Evolutionary conservation across 2,888 invertebrate genomes (phyloP), one percentile per base, ranked within the genome.

Genomic region (Pediacus dermestoides): DNA sequence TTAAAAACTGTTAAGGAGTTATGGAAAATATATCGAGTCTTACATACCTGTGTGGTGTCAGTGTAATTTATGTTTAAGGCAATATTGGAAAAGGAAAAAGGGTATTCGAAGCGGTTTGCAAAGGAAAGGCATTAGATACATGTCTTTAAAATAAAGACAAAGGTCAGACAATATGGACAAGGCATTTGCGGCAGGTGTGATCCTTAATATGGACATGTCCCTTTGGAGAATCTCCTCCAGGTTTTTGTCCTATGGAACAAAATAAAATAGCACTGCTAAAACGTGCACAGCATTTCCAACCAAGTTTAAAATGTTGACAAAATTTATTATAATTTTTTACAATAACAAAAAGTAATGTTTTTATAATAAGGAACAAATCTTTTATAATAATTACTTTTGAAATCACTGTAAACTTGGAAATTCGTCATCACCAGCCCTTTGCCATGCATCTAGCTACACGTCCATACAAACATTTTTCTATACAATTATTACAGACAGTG

Each of bases 61-160:
- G 55, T 66, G 64, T 45, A 68, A 55, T 53, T 67, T 69, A 55
- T 68, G 66, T 56, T 61, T 67, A 49, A 66, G 54, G 49, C 66
- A 63, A 53, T 66, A 68, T 46, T 67, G 64, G 40, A 69, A 50
- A 15, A 67, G 55, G 42, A 69, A 50, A 37, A 70, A 60, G 10
- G 68, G 66, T 41, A 64, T 54, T 48, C 58, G 60, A 42, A 66
- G 48, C 18, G 67, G 60, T 50, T 62, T 60, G 45, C 52, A 58
- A 9, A 67, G 52, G 38, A 64, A 54, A 2, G 70, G 68, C 34
- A 66, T 47, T 18, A 70, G 46, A 50, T 62, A 63, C 42, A 58
- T 57, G 45, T 69, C 64, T 63, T 62, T 68, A 50, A 70, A 44
- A 49, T 62, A 61, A 32, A 64, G 55, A 50, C 65, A 61, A 43